These are phyloP conservation scores for Leptothorax acervorum DNA, from an alignment of 2,888 invertebrate genomes.

Conservation along the genomic window DNA sequence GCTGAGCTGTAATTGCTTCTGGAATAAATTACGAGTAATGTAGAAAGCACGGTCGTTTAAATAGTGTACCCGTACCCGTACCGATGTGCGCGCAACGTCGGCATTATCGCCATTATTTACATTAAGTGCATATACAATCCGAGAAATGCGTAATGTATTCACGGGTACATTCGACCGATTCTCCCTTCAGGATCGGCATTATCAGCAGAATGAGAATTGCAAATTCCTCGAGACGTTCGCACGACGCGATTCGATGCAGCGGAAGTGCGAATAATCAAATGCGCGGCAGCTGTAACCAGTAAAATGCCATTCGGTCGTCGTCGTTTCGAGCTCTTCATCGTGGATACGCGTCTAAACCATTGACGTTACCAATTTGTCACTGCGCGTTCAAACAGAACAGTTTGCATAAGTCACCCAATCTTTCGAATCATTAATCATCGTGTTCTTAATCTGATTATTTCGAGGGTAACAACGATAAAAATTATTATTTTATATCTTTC, in stretches of 20 bases:
- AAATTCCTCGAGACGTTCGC: slow-evolving; percentile 21
- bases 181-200: slow-evolving; percentile 7
- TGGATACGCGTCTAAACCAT: slow-evolving; percentile 21
- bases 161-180: slow-evolving; percentile 12
- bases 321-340: slow-evolving; percentile 35
- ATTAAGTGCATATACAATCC: slow-evolving; percentile 58
- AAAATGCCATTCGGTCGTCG: slow-evolving; percentile 48
- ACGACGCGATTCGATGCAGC: slow-evolving; percentile 11
- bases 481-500: background rate
- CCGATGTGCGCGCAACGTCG: slow-evolving; percentile 33
- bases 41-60: slow-evolving; percentile 66
- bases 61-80: slow-evolving; percentile 58
- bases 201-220: slow-evolving; percentile 20
- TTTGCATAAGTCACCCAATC: slow-evolving; percentile 28
- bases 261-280: slow-evolving; percentile 46
- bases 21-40: slow-evolving; percentile 69
- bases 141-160: slow-evolving; percentile 45
- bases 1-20: slow-evolving; percentile 64
- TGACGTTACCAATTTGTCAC: slow-evolving; percentile 55
- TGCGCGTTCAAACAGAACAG: slow-evolving; percentile 16
- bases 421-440: slow-evolving; percentile 45
- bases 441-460: background rate
- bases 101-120: slow-evolving; percentile 64
- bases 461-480: background rate
- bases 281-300: slow-evolving; percentile 44